Percentiles rank a stretch among this genome's conserved stretches.
Conservation (phyloP, 1,140 invertebrate genomes). For the Tigriopus japonicus region DNA sequence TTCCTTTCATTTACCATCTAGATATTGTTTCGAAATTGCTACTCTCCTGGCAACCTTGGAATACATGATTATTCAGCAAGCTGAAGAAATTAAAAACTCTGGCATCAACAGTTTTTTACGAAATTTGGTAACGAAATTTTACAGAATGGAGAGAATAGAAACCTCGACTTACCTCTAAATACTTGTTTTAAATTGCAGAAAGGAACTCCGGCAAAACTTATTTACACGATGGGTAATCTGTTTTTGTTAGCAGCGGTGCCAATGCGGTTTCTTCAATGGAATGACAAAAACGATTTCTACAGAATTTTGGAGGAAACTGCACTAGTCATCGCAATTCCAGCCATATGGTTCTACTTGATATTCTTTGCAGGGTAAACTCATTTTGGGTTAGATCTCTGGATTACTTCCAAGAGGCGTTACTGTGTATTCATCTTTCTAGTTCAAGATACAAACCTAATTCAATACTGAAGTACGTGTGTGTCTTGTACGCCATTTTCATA, state of each 20-base stretch:
- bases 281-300: slow-evolving; percentile 35
- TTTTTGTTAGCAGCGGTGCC: slow-evolving; percentile 82
- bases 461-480: too few relatives aligned
- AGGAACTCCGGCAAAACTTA: slow-evolving; percentile 78
- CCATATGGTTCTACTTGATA: slow-evolving; percentile 91
- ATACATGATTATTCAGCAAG: slow-evolving; percentile 76
- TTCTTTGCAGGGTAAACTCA: slow-evolving; percentile 82
- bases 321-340: slow-evolving; percentile 72
- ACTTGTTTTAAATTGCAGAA: slow-evolving; percentile 36
- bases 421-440: too few relatives aligned
- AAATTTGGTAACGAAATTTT: slow-evolving; percentile 61
- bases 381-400: not conserved
- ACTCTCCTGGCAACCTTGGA: slow-evolving; percentile 63
- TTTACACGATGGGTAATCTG: slow-evolving; percentile 80
- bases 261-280: not conserved
- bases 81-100: slow-evolving; percentile 62
- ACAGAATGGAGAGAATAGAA: too few relatives aligned
- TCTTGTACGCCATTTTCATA: too few relatives aligned
- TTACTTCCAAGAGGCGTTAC: too few relatives aligned
- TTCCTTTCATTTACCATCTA: slow-evolving; percentile 20
- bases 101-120: slow-evolving; percentile 72
- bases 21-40: slow-evolving; percentile 58
- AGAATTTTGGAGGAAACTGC: slow-evolving; percentile 71
- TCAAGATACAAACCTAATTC: too few relatives aligned
- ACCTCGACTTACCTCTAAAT: too few relatives aligned